Percentiles rank a stretch among this genome's conserved stretches.
Evolutionary conservation across 2,113 vertebrate genomes (phyloP).

Genomic region (Nipponia nippon): DNA sequence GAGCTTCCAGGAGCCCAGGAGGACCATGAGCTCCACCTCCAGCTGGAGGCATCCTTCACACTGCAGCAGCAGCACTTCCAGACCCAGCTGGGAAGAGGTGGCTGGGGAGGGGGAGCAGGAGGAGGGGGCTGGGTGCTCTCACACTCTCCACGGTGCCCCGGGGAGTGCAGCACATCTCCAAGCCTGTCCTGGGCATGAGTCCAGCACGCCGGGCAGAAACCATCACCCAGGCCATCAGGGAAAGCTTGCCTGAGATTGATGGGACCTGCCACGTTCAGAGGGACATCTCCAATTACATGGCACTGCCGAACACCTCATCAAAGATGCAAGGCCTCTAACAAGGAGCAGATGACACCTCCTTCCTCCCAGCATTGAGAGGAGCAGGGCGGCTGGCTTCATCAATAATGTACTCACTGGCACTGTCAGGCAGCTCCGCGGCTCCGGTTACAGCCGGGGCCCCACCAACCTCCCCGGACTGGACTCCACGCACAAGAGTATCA

Average conservation of each 20-base stretch:
- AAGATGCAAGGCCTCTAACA: constrained; percentile 64
- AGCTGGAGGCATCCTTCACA: not conserved
- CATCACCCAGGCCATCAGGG: not conserved
- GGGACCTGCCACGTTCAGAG: constrained; percentile 9
- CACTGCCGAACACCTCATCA: constrained; percentile 22
- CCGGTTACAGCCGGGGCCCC: not conserved
- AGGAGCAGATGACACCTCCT: constrained; percentile 50
- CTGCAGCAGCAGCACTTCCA: not conserved
- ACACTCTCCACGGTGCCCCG: accelerated
- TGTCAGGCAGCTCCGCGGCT: not conserved
- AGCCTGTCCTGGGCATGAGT: not conserved
- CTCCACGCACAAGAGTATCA: accelerated
- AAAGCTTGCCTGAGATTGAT: constrained; percentile 53
- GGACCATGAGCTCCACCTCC: not conserved
- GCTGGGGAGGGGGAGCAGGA: not conserved
- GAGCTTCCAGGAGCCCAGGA: not conserved
- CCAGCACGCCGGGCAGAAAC: not conserved
- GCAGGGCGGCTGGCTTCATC: not conserved
- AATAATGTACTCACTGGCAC: constrained; percentile 16
- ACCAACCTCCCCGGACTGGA: not conserved
- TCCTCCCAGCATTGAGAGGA: not conserved
- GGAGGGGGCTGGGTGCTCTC: not conserved
- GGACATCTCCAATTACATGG: constrained; percentile 45
- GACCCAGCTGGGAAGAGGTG: no score
- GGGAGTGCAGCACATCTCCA: not conserved